Conservation (phyloP, 35 echinoderm and acorn worm genomes). For the Stichopus chloronotus region DNA sequence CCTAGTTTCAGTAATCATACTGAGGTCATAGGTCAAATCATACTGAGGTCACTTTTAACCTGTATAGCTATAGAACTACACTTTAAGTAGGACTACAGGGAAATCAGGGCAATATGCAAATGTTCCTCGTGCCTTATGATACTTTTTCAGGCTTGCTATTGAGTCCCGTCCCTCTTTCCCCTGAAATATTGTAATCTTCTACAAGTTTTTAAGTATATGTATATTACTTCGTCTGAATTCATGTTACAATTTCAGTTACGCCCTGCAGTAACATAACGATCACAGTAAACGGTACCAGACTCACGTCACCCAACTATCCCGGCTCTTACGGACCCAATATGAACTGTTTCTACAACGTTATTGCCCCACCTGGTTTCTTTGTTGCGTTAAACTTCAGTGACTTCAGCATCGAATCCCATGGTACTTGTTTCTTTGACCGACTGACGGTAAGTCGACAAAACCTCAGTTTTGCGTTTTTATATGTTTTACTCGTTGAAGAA, state of each 20-base stretch:
- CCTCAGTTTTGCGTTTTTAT: background rate
- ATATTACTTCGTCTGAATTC: no score
- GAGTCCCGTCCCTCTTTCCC: no score
- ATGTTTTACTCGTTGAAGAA: background rate
- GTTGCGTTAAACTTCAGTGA: background rate
- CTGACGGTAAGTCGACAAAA: background rate
- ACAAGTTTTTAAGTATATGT: no score
- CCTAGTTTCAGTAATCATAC: no score
- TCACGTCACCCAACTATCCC: background rate
- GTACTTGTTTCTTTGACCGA: background rate
- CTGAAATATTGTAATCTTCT: no score
- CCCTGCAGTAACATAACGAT: background rate
- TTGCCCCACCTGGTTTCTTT: background rate
- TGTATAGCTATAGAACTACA: no score
- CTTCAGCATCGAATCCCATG: background rate
- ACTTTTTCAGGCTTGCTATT: no score
- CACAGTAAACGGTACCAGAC: background rate
- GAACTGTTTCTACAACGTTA: slow-evolving; percentile 4
- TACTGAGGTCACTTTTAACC: no score
- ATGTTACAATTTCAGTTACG: background rate
- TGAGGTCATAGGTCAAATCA: no score
- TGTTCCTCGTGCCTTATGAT: no score
- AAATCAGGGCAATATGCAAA: no score
- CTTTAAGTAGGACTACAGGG: no score
- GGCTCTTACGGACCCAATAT: background rate